Evolutionary conservation across 2,888 invertebrate genomes (phyloP).

Genomic region (Drosophila ustulata): DNA sequence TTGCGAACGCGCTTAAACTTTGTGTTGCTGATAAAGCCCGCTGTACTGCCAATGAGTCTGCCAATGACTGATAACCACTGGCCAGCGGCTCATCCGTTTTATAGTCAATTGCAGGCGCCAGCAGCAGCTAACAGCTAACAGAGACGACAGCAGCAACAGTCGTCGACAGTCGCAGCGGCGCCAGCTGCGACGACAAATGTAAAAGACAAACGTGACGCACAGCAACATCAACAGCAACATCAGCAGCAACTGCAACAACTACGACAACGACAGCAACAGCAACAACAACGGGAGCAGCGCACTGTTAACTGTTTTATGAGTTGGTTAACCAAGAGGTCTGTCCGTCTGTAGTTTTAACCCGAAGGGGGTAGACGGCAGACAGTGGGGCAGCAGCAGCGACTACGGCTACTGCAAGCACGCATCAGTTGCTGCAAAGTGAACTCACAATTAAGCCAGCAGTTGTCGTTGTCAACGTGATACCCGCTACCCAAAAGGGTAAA

Average conservation of each 20-base stretch:
- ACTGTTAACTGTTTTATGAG: conserved; percentile 51
- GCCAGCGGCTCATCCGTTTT: conserved; percentile 83
- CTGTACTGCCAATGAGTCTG: conserved; percentile 80
- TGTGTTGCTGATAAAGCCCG: conserved; percentile 56
- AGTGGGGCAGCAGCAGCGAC: conserved; percentile 13
- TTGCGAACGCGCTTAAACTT: conserved; percentile 33
- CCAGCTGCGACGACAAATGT: conserved; percentile 33
- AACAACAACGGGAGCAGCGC: conserved; percentile 33
- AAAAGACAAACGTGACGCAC: conserved; percentile 54
- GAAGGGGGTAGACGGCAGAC: conserved; percentile 18
- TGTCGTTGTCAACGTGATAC: conserved; percentile 12
- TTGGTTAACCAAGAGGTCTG: conserved; percentile 50
- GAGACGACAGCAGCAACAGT: conserved; percentile 29
- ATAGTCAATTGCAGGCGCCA: conserved; percentile 74
- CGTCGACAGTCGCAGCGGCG: conserved; percentile 13
- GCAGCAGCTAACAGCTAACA: conserved; percentile 39
- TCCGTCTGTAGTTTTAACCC: conserved; percentile 27
- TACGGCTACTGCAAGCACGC: conserved; percentile 46
- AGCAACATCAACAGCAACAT: conserved; percentile 17
- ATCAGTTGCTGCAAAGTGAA: conserved; percentile 61
- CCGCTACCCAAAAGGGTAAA: not conserved
- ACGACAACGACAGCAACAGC: conserved; percentile 26
- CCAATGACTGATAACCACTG: conserved; percentile 83
- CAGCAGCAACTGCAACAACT: conserved; percentile 9
- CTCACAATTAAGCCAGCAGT: conserved; percentile 43